Percentiles rank a stretch among this genome's conserved stretches.
phyloP scores from a whole-genome alignment of 2,797 vertebrate species.

The Liasis olivaceus region DNA sequence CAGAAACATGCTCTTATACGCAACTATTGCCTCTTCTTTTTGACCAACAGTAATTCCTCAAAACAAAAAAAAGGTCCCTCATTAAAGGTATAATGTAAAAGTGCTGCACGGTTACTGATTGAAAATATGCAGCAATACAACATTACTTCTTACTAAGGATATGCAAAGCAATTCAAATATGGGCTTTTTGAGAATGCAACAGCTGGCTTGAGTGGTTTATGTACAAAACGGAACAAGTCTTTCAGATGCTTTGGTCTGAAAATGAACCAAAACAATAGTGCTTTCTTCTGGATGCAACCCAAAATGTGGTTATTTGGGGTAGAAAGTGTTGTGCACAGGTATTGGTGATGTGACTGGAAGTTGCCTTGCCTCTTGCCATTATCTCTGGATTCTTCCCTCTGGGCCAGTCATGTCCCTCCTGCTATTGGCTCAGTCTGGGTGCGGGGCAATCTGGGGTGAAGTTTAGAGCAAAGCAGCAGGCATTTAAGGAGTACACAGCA shows the following conservation, averaged over 20 bases:
- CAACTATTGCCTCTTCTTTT: not conserved
- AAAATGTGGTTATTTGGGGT: not conserved
- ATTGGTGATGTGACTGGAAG: too few species aligned
- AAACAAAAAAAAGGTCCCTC: not conserved
- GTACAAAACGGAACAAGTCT: not conserved
- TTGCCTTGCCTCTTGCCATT: too few species aligned
- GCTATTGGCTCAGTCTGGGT: not conserved
- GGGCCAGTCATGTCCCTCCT: too few species aligned
- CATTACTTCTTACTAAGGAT: not conserved
- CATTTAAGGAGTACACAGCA: not conserved
- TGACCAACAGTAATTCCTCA: not conserved
- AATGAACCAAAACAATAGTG: not conserved
- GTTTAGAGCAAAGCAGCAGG: not conserved
- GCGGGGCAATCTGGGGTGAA: not conserved
- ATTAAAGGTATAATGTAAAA: not conserved
- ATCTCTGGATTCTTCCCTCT: too few species aligned
- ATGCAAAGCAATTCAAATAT: not conserved
- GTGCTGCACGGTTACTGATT: not conserved
- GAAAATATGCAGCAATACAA: not conserved
- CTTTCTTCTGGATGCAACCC: not conserved
- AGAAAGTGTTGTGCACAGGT: not conserved
- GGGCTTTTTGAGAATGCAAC: not conserved
- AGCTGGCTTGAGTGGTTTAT: not conserved
- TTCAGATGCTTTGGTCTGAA: not conserved
- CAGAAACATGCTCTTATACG: not conserved